phyloP scores from a whole-genome alignment of 2,888 invertebrate species.

The Strigamia transsilvanica region DNA sequence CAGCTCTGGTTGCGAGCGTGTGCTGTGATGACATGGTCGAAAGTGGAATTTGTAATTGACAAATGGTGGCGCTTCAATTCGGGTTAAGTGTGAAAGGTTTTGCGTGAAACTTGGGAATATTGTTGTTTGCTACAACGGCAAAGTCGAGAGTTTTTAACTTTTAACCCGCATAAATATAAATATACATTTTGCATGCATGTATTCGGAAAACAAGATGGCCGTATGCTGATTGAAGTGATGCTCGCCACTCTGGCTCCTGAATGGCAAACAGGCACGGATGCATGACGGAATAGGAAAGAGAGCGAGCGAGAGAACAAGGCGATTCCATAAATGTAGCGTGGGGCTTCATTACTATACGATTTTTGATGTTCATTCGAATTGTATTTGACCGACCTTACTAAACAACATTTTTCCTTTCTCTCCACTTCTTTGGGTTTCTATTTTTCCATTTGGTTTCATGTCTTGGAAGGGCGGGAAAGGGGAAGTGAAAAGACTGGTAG shows the following conservation, averaged over 20 bases:
- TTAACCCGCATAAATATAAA: background rate
- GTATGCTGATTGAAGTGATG: background rate
- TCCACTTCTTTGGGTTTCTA: background rate
- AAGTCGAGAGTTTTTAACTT: background rate
- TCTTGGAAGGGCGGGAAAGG: background rate
- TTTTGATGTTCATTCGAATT: conserved; percentile 11
- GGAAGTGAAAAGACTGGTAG: background rate
- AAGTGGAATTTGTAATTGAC: background rate
- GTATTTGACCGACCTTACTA: background rate
- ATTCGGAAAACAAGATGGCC: conserved; percentile 22
- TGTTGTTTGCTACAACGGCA: background rate
- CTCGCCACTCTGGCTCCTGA: background rate
- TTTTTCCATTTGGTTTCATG: background rate
- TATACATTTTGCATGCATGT: background rate
- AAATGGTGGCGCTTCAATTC: background rate
- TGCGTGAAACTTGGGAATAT: background rate
- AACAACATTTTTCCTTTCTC: background rate
- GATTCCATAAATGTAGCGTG: conserved; percentile 13
- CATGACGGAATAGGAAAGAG: conserved; percentile 34
- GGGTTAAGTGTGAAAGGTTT: background rate
- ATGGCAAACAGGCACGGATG: conserved; percentile 24
- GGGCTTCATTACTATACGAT: background rate
- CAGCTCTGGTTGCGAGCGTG: no score
- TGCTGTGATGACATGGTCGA: no score
- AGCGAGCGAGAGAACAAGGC: background rate